These are phyloP conservation scores for Aspiorhynchus laticeps DNA, from an alignment of 2,113 vertebrate species.

Conservation along the genomic window DNA sequence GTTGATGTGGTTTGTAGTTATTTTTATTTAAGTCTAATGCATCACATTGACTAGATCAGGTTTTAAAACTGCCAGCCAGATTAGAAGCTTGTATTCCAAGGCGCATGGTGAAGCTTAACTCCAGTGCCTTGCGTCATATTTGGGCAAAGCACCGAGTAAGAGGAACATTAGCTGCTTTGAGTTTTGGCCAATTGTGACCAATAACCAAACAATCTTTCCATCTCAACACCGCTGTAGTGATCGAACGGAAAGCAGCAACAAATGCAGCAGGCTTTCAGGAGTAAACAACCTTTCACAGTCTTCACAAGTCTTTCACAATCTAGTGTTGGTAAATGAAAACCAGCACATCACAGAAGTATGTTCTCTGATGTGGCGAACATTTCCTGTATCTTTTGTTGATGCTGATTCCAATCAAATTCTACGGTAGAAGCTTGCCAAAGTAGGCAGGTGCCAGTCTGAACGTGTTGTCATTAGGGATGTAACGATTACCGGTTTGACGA, in stretches of 20 bases:
- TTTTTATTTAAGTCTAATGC: background rate
- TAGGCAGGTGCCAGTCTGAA: background rate
- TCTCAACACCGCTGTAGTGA: background rate
- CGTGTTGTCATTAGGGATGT: background rate
- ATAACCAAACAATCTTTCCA: conserved; percentile 1
- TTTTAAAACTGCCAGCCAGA: background rate
- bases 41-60: background rate
- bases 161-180: background rate
- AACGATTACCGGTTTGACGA: too few relatives aligned
- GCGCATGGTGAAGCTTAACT: background rate
- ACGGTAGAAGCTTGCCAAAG: background rate
- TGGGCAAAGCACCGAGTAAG: background rate
- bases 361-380: background rate
- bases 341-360: background rate
- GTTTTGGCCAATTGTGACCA: background rate
- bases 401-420: background rate
- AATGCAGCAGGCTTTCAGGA: background rate
- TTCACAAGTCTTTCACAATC: background rate
- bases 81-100: background rate
- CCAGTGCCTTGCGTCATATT: background rate
- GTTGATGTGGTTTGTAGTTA: background rate
- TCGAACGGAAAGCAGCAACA: background rate
- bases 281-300: background rate
- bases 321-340: background rate
- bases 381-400: background rate